phyloP scores from a whole-genome alignment of 1,140 invertebrate species.

The Ptiloglossa arizonensis region DNA sequence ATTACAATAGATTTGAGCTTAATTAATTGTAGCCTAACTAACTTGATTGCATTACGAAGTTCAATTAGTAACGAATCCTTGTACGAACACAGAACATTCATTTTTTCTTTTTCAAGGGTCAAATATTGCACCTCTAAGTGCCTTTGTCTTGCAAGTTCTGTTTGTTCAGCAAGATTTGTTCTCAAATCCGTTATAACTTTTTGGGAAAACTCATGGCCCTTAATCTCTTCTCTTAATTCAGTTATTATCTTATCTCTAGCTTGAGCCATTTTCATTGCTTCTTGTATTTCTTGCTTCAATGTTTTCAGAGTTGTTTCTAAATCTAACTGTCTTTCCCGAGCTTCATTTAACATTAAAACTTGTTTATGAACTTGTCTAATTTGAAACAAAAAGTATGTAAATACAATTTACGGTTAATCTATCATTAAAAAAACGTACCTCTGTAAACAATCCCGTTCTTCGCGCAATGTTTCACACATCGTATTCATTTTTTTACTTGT shows the following conservation, averaged over 20 bases:
- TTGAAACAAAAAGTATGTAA: constrained; percentile 26
- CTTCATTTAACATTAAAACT: constrained; percentile 45
- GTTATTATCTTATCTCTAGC: constrained; percentile 51
- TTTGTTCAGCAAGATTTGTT: constrained; percentile 57
- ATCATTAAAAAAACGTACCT: constrained; percentile 51
- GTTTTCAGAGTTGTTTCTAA: constrained; percentile 42
- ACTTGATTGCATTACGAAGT: constrained; percentile 63
- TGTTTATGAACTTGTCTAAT: constrained; percentile 58
- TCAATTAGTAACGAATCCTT: constrained; percentile 59
- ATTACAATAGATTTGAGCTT: not conserved
- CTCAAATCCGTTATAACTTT: constrained; percentile 54
- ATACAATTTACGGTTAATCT: not conserved
- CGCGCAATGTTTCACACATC: constrained; percentile 29
- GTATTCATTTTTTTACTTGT: constrained; percentile 56
- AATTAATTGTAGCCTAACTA: constrained; percentile 29
- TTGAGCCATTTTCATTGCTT: constrained; percentile 28
- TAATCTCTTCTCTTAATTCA: constrained; percentile 49
- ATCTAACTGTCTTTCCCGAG: constrained; percentile 21
- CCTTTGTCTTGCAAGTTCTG: constrained; percentile 53
- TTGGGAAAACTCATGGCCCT: constrained; percentile 47
- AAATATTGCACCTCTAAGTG: constrained; percentile 57
- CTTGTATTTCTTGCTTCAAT: constrained; percentile 52
- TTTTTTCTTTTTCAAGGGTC: constrained; percentile 65
- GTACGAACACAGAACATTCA: constrained; percentile 53
- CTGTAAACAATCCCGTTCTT: constrained; percentile 57